phyloP scores from a whole-genome alignment of 2,797 vertebrate species.

The Melanitta fusca region DNA sequence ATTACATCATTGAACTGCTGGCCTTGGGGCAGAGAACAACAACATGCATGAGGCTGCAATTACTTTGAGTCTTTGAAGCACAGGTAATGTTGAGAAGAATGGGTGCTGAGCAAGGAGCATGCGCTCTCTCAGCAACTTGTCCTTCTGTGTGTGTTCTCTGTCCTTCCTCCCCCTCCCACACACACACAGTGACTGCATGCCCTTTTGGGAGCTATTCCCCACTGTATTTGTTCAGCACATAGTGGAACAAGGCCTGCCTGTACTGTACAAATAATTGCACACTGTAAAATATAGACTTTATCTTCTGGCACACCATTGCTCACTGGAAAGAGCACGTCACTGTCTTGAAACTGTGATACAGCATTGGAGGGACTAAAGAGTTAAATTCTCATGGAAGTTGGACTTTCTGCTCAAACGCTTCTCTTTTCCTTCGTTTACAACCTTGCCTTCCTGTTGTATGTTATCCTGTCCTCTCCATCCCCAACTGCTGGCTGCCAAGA shows the following conservation, averaged over 20 bases:
- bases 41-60: neutral
- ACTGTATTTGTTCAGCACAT: neutral
- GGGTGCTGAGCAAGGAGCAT: neutral
- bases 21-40: neutral
- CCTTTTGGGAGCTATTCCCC: neutral
- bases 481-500: neutral
- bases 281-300: neutral
- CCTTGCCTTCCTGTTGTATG: neutral
- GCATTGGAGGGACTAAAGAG: neutral
- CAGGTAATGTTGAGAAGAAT: neutral
- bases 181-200: accelerated
- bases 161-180: no score
- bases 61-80: neutral
- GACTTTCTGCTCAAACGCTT: neutral
- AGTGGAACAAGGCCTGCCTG: neutral
- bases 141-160: neutral
- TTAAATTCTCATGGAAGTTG: neutral
- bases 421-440: conserved; percentile 45
- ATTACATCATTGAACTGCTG: neutral
- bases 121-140: neutral
- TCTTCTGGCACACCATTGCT: neutral
- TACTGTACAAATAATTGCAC: neutral
- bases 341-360: neutral
- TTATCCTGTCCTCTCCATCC: neutral
- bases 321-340: accelerated